Conservation (phyloP, 2,888 invertebrate species). For the Mamestra brassicae region DNA sequence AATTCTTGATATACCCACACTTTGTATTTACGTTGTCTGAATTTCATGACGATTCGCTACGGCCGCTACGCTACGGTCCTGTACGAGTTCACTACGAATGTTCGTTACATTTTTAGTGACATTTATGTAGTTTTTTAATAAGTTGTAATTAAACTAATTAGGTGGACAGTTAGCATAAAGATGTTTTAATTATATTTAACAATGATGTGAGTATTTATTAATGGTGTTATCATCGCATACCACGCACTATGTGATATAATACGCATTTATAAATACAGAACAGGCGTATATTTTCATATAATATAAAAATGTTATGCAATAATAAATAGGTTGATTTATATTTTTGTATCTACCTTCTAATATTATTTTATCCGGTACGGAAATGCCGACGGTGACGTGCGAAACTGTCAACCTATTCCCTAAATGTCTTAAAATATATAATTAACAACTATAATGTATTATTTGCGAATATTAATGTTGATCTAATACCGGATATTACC, state of each 20-base stretch:
- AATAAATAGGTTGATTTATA: constrained; percentile 7
- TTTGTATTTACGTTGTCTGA: constrained; percentile 40
- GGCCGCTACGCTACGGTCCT: constrained; percentile 29
- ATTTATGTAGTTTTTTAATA: constrained; percentile 7
- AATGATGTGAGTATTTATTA: constrained; percentile 43
- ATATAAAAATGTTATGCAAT: constrained; percentile 48
- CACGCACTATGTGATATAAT: constrained; percentile 26
- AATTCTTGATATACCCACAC: constrained; percentile 35
- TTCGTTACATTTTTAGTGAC: constrained; percentile 17
- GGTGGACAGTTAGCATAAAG: constrained; percentile 8
- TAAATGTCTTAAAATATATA: constrained; percentile 10
- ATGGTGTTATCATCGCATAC: constrained; percentile 44
- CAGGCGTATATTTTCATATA: constrained; percentile 8
- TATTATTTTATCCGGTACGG: constrained; percentile 11
- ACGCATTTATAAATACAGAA: constrained; percentile 28
- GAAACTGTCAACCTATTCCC: constrained; percentile 10
- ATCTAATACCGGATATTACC: constrained; percentile 50
- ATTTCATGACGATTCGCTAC: constrained; percentile 63
- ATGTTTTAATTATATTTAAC: constrained; percentile 43
- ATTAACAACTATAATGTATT: background rate
- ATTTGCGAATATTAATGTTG: constrained; percentile 41
- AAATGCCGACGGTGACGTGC: constrained; percentile 15
- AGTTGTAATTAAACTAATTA: constrained; percentile 51
- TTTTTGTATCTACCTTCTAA: constrained; percentile 3
- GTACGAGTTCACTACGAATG: constrained; percentile 5